A percentile compares a stretch with the other conserved stretches of the same genome.
Conservation (phyloP, 2,797 vertebrate genomes). For the Acomys russatus region DNA sequence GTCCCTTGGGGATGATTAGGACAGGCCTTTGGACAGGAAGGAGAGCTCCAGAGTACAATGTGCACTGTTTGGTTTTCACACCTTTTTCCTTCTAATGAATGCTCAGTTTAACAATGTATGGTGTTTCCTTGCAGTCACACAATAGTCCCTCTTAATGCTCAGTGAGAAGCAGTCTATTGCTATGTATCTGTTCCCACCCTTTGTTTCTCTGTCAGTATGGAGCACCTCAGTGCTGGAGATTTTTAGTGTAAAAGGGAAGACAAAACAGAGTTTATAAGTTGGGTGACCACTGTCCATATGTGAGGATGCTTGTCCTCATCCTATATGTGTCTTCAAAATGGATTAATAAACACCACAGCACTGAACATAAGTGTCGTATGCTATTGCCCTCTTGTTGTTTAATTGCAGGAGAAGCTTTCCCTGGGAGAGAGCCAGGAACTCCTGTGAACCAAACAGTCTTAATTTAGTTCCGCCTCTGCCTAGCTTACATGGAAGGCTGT, state of each 20-base stretch:
- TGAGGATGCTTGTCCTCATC: neutral
- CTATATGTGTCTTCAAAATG: conserved; percentile 17
- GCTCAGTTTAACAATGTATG: neutral
- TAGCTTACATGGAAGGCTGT: conserved; percentile 4
- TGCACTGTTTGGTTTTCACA: neutral
- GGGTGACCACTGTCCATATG: neutral
- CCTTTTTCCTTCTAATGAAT: conserved; percentile 32
- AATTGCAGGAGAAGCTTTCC: conserved; percentile 57
- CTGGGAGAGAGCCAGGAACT: conserved; percentile 63
- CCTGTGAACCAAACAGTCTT: conserved; percentile 46
- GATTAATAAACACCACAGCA: neutral
- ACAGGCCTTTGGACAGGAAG: conserved; percentile 21
- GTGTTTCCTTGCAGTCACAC: neutral
- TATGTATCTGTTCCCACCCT: neutral
- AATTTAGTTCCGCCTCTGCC: conserved; percentile 66
- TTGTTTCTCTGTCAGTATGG: neutral
- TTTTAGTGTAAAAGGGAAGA: conserved; percentile 36
- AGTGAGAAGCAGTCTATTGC: neutral
- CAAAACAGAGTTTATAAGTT: neutral
- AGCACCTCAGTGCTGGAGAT: neutral
- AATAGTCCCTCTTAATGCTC: neutral
- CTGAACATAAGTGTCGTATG: neutral
- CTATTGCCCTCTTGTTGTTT: conserved; percentile 16
- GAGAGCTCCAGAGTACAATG: neutral
- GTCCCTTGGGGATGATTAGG: neutral